Base-by-base conservation (phyloP, 2,888 invertebrate genomes). In the Parnassius apollo region DNA sequence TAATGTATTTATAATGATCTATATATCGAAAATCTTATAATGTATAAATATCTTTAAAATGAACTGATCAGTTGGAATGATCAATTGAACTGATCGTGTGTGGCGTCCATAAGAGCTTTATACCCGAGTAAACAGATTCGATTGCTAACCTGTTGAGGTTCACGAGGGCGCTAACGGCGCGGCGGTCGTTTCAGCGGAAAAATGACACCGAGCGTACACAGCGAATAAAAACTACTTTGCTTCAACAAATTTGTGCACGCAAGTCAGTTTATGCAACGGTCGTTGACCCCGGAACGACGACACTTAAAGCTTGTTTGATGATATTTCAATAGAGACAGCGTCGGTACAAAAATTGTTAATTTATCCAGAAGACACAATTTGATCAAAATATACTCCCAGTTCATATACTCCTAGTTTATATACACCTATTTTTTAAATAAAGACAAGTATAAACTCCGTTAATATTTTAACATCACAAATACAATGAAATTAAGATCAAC, bases 111-210 rank as follows among this genome's bases (percentile, higher is more conserved):
- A 18, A 45, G 59, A 55, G 57, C 59, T 61, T 62, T 60, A 62
- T 74, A 72, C 68, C 71, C 63, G 61, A 68, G 69, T 69, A 67
- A 70, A 69, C 66, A 71, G 68, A 68, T 65, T 55, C 56, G 60
- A 66, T 64, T 69, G 67, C 60, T 73, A 73, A 80, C 81, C 78
- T 81, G 81, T 81, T 81, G 80, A 72, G 25, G 53, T 52, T 18
- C 42, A 65, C 65, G 63, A 59, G 62, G 67, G 52, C 48, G 66
- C 57, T 50, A 65, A 46, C 57, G 68, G 65, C 25, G 50, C 57
- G 68, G 65, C 25, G 50, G 55, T 45, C 11, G 10, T 12, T 22
- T 42, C 61, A 65, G 69, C 69, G 66, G 72, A 68, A 71, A 69
- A 73, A 75, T 73, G 69, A 68, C 60, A 59, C 12, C 59, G 61